Evolutionary conservation across 2,888 invertebrate genomes (phyloP).

Genomic region (Hypomecis punctinalis): DNA sequence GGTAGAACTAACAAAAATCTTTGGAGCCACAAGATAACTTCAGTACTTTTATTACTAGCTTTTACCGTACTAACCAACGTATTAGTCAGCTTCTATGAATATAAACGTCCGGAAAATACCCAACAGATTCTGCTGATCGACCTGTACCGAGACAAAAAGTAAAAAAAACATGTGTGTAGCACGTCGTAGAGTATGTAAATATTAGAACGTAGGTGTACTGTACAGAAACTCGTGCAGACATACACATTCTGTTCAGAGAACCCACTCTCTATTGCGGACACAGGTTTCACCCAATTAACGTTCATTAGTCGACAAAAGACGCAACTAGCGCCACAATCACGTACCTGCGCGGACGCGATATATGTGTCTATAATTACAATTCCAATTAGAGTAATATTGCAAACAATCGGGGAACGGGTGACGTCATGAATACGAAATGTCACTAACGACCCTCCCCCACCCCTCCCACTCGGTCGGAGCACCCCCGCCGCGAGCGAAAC

Average conservation of each 20-base stretch:
- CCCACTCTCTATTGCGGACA: constrained; percentile 10
- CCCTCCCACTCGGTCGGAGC: constrained; percentile 37
- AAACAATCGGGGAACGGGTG: constrained; percentile 82
- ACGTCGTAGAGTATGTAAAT: too few species aligned
- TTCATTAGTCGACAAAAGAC: constrained; percentile 43
- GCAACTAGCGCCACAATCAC: constrained; percentile 56
- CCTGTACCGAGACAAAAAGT: too few species aligned
- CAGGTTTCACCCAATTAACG: constrained; percentile 23
- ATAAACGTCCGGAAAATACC: too few species aligned
- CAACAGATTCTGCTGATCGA: too few species aligned
- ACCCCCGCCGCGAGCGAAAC: constrained; percentile 60
- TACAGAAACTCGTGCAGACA: not conserved
- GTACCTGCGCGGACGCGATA: constrained; percentile 65
- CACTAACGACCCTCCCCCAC: constrained; percentile 77
- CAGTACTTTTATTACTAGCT: too few species aligned
- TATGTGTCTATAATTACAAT: constrained; percentile 79
- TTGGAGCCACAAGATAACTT: too few species aligned
- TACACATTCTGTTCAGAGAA: constrained; percentile 1
- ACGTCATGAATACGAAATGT: constrained; percentile 85
- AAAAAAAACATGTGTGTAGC: too few species aligned
- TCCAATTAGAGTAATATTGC: constrained; percentile 85
- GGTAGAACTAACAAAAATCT: too few species aligned
- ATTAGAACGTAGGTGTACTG: too few species aligned
- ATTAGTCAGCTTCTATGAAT: too few species aligned
- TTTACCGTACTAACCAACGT: too few species aligned